These are phyloP conservation scores for Bathynomus jamesi DNA, from an alignment of 1,140 invertebrate genomes.

Conservation along the genomic window DNA sequence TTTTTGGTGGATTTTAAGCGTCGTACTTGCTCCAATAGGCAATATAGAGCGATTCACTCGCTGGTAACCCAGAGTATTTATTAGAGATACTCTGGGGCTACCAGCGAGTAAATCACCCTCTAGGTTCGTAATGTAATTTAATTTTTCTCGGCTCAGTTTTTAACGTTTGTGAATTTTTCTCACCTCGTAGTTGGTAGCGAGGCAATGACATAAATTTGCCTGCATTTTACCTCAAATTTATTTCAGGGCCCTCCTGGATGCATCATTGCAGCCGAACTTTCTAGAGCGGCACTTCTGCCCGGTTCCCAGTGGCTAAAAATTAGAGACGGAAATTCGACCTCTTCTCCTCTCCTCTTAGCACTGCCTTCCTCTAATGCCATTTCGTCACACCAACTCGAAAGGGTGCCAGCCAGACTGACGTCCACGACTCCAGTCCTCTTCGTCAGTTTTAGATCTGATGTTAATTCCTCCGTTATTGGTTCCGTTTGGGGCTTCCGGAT, in stretches of 20 bases:
- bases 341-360: background rate
- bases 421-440: background rate
- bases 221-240: no score
- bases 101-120: no score
- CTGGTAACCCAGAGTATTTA: no score
- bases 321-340: slow-evolving; percentile 1
- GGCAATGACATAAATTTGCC: no score
- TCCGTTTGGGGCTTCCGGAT: background rate
- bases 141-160: no score
- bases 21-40: no score
- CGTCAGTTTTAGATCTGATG: background rate
- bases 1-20: no score
- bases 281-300: slow-evolving; percentile 4
- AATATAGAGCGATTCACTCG: no score
- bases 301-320: slow-evolving; percentile 14
- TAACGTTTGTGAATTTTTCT: no score
- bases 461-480: background rate
- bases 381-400: background rate
- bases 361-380: background rate
- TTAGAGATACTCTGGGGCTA: no score
- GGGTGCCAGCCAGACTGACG: background rate
- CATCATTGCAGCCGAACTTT: background rate
- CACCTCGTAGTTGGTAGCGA: no score
- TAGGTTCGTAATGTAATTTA: no score
- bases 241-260: background rate